These are phyloP conservation scores for Papilio protenor DNA, from an alignment of 2,888 invertebrate genomes.

Conservation along the genomic window DNA sequence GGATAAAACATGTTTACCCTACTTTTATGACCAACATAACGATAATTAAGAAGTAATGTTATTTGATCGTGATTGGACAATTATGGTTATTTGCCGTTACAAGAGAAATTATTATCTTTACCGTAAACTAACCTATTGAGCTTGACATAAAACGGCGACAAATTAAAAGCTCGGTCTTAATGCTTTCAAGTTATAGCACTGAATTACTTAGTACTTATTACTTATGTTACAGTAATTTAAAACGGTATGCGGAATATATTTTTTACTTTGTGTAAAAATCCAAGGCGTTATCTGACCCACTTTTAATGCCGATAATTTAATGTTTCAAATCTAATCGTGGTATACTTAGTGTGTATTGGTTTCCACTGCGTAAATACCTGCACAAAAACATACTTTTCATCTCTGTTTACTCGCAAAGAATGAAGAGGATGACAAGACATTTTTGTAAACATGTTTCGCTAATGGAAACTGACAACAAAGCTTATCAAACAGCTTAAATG, in stretches of 20 bases:
- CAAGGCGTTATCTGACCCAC: neutral
- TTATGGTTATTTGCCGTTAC: conserved; percentile 13
- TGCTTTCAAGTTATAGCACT: neutral
- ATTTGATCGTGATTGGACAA: conserved; percentile 5
- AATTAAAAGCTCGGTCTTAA: neutral
- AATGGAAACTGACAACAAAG: neutral
- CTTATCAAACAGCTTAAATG: neutral
- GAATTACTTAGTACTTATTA: neutral
- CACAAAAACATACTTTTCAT: neutral
- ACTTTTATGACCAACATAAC: neutral
- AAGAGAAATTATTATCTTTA: conserved; percentile 25
- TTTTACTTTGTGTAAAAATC: neutral
- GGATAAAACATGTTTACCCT: neutral
- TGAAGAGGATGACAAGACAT: too few relatives aligned
- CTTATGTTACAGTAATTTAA: neutral
- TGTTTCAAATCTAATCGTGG: neutral
- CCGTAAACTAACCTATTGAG: conserved; percentile 3
- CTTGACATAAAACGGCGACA: conserved; percentile 11
- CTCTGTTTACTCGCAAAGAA: neutral
- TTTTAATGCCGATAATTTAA: neutral
- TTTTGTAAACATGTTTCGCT: neutral
- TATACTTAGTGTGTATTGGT: neutral
- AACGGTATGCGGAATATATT: neutral
- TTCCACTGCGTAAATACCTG: neutral
- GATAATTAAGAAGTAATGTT: neutral